These are phyloP conservation scores for Baryphthengus martii DNA, from an alignment of 2,113 vertebrate genomes.

Conservation along the genomic window DNA sequence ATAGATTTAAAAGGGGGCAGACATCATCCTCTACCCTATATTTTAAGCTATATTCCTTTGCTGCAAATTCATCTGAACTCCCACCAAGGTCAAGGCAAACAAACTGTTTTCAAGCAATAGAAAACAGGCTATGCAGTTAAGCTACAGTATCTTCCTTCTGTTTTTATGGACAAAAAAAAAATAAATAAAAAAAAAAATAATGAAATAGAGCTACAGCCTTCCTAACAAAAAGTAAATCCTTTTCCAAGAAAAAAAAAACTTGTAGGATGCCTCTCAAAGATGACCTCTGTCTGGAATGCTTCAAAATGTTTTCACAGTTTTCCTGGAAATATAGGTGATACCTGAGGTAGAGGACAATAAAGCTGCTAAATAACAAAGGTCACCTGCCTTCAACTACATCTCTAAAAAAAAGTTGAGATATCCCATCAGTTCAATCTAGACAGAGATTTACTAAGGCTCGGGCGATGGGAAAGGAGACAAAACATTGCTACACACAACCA, in stretches of 20 bases:
- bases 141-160: neutral
- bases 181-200: neutral
- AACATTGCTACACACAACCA: neutral
- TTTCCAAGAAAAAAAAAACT: neutral
- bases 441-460: neutral
- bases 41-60: neutral
- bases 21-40: neutral
- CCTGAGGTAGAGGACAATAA: neutral
- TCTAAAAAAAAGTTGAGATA: neutral
- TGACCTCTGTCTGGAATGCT: neutral
- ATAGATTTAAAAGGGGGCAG: neutral
- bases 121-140: neutral
- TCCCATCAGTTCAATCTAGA: accelerated
- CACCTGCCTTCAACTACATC: neutral
- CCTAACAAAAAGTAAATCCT: neutral
- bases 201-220: neutral
- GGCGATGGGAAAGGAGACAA: neutral
- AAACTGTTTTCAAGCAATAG: neutral
- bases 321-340: neutral
- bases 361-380: neutral
- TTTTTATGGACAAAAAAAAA: neutral
- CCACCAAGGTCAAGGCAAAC: neutral
- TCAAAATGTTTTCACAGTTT: neutral
- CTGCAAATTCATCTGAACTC: neutral
- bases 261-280: neutral